Evolutionary conservation across 1,140 invertebrate species (phyloP).

Genomic region (Eriosoma lanigerum): DNA sequence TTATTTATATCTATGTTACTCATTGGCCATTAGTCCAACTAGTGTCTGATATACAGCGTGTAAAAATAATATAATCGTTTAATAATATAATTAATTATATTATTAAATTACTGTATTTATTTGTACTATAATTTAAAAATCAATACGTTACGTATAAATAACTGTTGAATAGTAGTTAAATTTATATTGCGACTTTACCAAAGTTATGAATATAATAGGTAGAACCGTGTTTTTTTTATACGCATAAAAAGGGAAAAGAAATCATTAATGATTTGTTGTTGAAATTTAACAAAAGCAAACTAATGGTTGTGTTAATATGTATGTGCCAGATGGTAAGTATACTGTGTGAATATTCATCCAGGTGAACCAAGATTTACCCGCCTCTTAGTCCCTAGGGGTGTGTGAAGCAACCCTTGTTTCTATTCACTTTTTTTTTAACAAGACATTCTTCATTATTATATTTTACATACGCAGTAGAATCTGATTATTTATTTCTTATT

Average conservation of each 20-base stretch:
- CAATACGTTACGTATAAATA: neutral
- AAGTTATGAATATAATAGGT: neutral
- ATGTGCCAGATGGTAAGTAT: slow-evolving; percentile 23
- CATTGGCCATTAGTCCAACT: too few species aligned
- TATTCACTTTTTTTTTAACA: slow-evolving; percentile 37
- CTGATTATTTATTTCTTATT: slow-evolving; percentile 37
- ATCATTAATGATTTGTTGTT: neutral
- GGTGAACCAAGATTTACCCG: slow-evolving; percentile 34
- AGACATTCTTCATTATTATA: slow-evolving; percentile 32
- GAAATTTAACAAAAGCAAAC: slow-evolving; percentile 9
- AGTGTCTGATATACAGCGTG: too few species aligned
- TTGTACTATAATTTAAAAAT: neutral
- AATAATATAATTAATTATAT: neutral
- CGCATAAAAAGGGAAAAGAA: neutral
- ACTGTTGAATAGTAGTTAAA: neutral
- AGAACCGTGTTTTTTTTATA: neutral
- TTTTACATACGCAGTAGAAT: slow-evolving; percentile 19
- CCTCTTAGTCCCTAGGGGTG: slow-evolving; percentile 31
- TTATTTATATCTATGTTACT: neutral
- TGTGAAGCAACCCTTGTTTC: slow-evolving; percentile 13
- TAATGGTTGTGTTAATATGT: slow-evolving; percentile 23
- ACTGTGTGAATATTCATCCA: slow-evolving; percentile 41
- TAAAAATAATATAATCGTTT: neutral
- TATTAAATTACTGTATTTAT: neutral
- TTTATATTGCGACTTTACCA: neutral